A percentile compares a stretch with the other conserved stretches of the same genome.
Evolutionary conservation across 1,140 invertebrate genomes (phyloP).

Genomic region (Epicauta chinensis): DNA sequence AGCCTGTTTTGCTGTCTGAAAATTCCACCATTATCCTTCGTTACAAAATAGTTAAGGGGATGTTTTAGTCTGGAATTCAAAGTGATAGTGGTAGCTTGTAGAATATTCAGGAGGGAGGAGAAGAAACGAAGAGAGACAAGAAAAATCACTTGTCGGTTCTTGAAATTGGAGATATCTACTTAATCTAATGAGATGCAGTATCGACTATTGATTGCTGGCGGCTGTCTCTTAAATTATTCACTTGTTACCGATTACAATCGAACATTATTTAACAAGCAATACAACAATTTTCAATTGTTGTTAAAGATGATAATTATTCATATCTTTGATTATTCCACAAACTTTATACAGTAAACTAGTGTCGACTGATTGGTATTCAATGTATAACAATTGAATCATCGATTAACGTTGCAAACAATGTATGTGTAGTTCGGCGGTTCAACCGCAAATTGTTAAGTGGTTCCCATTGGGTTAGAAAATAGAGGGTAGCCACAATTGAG

Average conservation of each 20-base stretch:
- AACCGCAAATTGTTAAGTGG: conserved; percentile 20
- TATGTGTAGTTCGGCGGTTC: conserved; percentile 16
- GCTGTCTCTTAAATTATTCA: conserved; percentile 7
- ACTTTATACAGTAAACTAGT: too few species aligned
- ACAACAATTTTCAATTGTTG: too few species aligned
- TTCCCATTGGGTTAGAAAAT: conserved; percentile 20
- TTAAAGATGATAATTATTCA: not conserved
- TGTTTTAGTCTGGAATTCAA: too few species aligned
- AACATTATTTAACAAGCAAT: conserved; percentile 9
- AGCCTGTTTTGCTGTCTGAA: conserved; percentile 21
- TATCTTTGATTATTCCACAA: not conserved
- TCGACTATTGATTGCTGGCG: conserved; percentile 8
- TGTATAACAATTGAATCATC: conserved; percentile 13
- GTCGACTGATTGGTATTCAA: conserved; percentile 13
- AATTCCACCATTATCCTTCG: conserved; percentile 22
- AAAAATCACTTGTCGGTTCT: too few species aligned
- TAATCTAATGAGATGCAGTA: conserved; percentile 16
- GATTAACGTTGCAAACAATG: conserved; percentile 17
- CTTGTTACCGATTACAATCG: not conserved
- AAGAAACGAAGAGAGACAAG: too few species aligned
- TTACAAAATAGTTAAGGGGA: conserved; percentile 20
- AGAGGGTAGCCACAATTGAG: conserved; percentile 18
- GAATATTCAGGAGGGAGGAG: too few species aligned
- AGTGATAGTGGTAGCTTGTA: too few species aligned
- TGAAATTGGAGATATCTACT: conserved; percentile 4